Base-by-base conservation (phyloP, 2,113 vertebrate genomes). In the Chaetodon auriga region DNA sequence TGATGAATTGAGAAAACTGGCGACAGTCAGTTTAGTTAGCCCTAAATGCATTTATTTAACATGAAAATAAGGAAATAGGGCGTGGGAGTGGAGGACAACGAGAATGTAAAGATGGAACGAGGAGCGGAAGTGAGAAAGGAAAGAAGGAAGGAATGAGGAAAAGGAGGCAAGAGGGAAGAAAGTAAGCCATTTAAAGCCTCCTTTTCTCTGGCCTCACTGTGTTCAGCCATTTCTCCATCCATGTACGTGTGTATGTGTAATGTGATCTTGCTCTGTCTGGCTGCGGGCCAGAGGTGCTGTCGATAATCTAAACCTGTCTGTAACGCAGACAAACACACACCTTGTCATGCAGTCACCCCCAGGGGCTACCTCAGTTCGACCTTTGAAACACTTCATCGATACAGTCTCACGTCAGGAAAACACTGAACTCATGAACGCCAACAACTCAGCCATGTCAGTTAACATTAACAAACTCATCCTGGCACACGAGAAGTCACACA, bases 291-390 rank as follows among this genome's bases (percentile, higher is more conserved):
- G 45, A 23, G 21, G 7, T 45, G 10, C 48, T 36, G 63, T 89
- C 76, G 9, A 90, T 90, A 65, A 81, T 69, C 41, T 46, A 48
- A 83, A 75, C 75, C 38, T 0, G 46, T 78, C 46, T 30, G 51
- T 78, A 30, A 86, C 0, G 55, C 16, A 64, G 70, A 55, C 48
- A 62, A 68, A 82, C 78, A 76, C 69, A 85, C 77, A 71, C 55
- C 55, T 41, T 63, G 41, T 76, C 73, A 75, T 63, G 21, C 71
- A 68, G 54, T 63, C 81, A 15, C 58, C 78, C 86, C 60, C 21
- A 0, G 83, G 66, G 62, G 55, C 75, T 53, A 38, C 83, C 77
- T 70, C 64, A 88, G 58, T 66, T 36, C n/a, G 9, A 64, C 14
- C 21, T 18, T 38, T 58, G 25, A 73, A 74, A 68, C 45, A 12